Percentiles rank a stretch among this genome's conserved stretches.
Conservation (phyloP, 64 coral and sea anemone genomes). For the Acropora yongei region DNA sequence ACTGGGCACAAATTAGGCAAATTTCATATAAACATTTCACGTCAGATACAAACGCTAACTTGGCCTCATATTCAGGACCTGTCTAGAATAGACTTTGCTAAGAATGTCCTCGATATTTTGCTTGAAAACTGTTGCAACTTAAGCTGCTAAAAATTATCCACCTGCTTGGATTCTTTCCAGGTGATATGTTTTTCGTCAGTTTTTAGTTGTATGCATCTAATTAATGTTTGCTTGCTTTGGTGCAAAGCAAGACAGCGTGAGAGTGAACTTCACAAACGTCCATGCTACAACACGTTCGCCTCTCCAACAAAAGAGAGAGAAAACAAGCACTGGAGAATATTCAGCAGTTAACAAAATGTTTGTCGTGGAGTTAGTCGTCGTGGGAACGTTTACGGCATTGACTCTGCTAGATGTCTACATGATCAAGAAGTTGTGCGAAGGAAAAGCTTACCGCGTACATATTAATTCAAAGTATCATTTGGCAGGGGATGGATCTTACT, state of each 20-base stretch:
- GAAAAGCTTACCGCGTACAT: slow-evolving; percentile 41
- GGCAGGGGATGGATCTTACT: slow-evolving; percentile 45
- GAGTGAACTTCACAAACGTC: neutral
- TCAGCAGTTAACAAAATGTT: slow-evolving; percentile 20
- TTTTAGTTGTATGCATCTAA: neutral
- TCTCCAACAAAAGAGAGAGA: neutral
- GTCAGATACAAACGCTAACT: no score
- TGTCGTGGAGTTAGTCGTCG: slow-evolving; percentile 46
- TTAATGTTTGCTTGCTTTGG: neutral
- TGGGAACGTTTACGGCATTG: slow-evolving; percentile 44
- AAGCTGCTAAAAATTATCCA: neutral
- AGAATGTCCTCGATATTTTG: neutral
- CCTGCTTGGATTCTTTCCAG: neutral
- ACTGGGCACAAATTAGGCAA: no score
- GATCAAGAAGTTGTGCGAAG: slow-evolving; percentile 59
- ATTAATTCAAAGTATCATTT: slow-evolving; percentile 33
- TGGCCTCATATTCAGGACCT: neutral
- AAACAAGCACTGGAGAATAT: neutral
- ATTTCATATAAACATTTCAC: no score
- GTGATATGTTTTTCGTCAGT: neutral
- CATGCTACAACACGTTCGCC: neutral
- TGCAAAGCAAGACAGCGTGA: neutral
- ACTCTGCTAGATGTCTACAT: slow-evolving; percentile 56
- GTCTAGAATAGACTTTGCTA: neutral
- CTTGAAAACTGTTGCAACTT: neutral